Base-by-base conservation (phyloP, 2,888 invertebrate species). In the Liposcelis brunnea region DNA sequence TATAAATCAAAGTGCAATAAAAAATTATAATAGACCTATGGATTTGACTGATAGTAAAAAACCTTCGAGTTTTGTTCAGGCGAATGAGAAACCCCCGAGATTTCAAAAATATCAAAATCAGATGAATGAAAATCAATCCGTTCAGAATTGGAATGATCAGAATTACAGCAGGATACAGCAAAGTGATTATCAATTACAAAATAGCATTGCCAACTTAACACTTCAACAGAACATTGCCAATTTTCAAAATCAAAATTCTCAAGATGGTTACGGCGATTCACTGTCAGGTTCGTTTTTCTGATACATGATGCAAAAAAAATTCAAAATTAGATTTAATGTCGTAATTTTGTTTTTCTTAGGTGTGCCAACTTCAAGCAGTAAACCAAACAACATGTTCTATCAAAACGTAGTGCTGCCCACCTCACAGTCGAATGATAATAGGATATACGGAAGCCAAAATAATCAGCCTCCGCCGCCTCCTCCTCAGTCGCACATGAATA, bases 31-130 rank as follows among this genome's bases (percentile, higher is more conserved):
- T 7, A 35, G 16, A 10, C 35, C 35, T 5, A 15, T 35, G 35
- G 16, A 35, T 26, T 26, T 26, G 26, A 6, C 26, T 4, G 26
- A 26, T 18, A 19, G 19, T 40, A 40, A 21, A 21, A 40, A 40
- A 40, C 35, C 35, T 7, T 18, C 40, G 21, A 40, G 21, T 40
- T 40, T 40, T 18, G 19, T 40, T n/a, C 40, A 16, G 19, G 21
- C 16, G 4, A 40, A 14, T 11, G 40, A 50, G 38, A 49, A 50
- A 42, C 51, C 51, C 11, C 51, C 51, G n/a, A 47, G 50, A 16
- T 52, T 52, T 45, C 50, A 52, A 44, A 50, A 52, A 18, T 35
- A 15, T 35, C 35, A 35, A 10, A 14, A 18, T 12, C 18, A 19
- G 19, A 40, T 12, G 19, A 16, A 40, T 19, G 19, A 40, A 21